Conservation (phyloP, 2,113 vertebrate genomes). For the Syngnathus floridae region DNA sequence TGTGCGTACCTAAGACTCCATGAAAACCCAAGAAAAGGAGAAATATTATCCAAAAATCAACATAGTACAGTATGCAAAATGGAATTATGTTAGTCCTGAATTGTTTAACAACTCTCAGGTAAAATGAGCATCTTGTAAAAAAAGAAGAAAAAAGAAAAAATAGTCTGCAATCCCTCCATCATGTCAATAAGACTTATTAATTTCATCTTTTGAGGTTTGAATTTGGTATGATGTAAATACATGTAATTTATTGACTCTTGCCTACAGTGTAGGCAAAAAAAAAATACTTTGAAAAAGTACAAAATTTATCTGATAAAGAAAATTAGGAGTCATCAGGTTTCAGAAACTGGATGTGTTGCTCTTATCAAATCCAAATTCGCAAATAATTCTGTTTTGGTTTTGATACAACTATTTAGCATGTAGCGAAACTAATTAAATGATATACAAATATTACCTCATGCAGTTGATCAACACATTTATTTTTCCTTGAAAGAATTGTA, state of each 20-base stretch:
- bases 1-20: slow-evolving; percentile 43
- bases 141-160: neutral
- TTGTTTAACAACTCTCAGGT: slow-evolving; percentile 62
- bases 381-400: neutral
- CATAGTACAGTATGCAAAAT: neutral
- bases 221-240: slow-evolving; percentile 60
- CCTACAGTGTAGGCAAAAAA: slow-evolving; percentile 67
- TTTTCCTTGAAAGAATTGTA: slow-evolving; percentile 76
- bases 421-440: slow-evolving; percentile 75
- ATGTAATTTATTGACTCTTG: slow-evolving; percentile 63
- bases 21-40: slow-evolving; percentile 17
- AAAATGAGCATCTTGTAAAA: neutral
- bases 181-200: slow-evolving; percentile 14
- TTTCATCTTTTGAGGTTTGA: slow-evolving; percentile 43
- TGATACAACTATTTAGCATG: slow-evolving; percentile 39
- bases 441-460: slow-evolving; percentile 99
- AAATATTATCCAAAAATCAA: slow-evolving; percentile 4
- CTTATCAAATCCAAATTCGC: slow-evolving; percentile 4
- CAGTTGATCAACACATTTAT: slow-evolving; percentile 77
- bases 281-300: slow-evolving; percentile 42
- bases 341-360: slow-evolving; percentile 15
- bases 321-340: slow-evolving; percentile 26
- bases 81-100: slow-evolving; percentile 32
- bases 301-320: slow-evolving; percentile 13
- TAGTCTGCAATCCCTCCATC: slow-evolving; percentile 6